phyloP scores from a whole-genome alignment of 2,113 vertebrate genomes.

The Pachyramphus minor region DNA sequence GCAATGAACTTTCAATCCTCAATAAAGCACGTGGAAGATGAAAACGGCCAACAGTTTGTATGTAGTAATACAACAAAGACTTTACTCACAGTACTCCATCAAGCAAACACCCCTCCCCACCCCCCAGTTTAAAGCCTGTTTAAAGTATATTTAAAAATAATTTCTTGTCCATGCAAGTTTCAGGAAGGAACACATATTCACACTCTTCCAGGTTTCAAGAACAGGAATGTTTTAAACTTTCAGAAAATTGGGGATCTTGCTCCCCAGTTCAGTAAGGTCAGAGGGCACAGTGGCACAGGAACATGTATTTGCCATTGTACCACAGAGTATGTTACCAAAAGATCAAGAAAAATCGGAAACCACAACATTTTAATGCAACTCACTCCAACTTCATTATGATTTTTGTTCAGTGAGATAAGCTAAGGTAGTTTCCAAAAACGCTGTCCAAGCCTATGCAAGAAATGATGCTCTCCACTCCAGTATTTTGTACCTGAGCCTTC shows the following conservation, averaged over 20 bases:
- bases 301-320: not conserved
- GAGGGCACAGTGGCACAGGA: not conserved
- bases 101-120: not conserved
- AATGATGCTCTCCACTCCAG: rapidly evolving
- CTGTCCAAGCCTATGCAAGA: not conserved
- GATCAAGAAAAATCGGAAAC: not conserved
- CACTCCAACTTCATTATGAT: not conserved
- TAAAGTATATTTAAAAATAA: not conserved
- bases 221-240: not conserved
- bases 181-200: not conserved
- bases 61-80: not conserved
- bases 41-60: not conserved
- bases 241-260: not conserved
- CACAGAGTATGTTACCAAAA: rapidly evolving
- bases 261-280: not conserved
- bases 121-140: not conserved
- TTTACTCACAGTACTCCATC: not conserved
- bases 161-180: not conserved
- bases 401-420: not conserved
- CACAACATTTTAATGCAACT: not conserved
- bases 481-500: not conserved
- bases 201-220: not conserved
- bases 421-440: not conserved
- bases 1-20: not conserved
- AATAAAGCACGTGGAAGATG: not conserved